Evolutionary conservation across 2,888 invertebrate genomes (phyloP), one percentile per base, ranked within the genome.

Genomic region (Aromia moschata): DNA sequence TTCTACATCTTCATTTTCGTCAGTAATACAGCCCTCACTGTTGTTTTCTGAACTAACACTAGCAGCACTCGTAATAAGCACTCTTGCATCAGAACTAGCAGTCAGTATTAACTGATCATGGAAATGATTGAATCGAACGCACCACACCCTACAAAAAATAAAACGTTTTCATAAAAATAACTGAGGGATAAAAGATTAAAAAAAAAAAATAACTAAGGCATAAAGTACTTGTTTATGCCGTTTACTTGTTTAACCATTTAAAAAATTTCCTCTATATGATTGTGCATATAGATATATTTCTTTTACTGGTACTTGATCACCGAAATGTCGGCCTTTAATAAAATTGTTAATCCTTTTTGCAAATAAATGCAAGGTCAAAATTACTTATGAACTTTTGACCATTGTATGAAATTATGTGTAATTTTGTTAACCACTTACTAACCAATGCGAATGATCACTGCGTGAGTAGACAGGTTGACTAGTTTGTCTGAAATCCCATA

Each of bases 81-180:
- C 97, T 68, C 95, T 86, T 31, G 94, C 94, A 79, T 99, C 98
- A 57, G 96, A 97, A 71, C 97, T 96, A 49, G 96, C 93, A 2
- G 97, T 94, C 64, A 99, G 81, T 16, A 99, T 83, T 30, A 99
- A 81, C 79, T 99, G 98, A 79, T 99, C 99, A 79, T 98, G 98
- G 80, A 95, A 98, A 66, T 92, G 91, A 82, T 99, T 99, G 80
- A 94, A 98, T 18, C 94, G 86, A 0, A 98, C 94, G 46, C 89
- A 90, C 96, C 97, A 98, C 5, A 97, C 91, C 91, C 91, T 89
- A 74, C 1, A 76, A 74, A 47, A 47, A 38, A n/a, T n/a, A n/a
- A n/a, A n/a, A n/a, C n/a, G n/a, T n/a, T n/a, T n/a, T n/a, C n/a
- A n/a, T n/a, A n/a, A n/a, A n/a, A n/a, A n/a, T n/a, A n/a, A n/a